phyloP scores from a whole-genome alignment of 2,113 vertebrate genomes.

The Connochaetes taurinus region DNA sequence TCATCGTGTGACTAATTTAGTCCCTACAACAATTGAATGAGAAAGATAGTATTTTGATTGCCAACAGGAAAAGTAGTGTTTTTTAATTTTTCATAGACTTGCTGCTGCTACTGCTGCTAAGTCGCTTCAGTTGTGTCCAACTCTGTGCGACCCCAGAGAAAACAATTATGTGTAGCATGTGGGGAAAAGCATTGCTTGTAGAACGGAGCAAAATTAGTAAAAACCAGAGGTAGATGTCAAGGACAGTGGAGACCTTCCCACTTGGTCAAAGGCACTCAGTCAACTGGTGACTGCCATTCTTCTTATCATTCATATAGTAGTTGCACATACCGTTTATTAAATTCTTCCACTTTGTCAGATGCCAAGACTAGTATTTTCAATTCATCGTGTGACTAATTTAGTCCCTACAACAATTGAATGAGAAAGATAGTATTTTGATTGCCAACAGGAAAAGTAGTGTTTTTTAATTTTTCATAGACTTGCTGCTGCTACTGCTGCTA shows the following conservation, averaged over 20 bases:
- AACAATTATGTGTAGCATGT: neutral
- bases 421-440: neutral
- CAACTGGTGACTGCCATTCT: neutral
- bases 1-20: neutral
- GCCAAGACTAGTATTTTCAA: neutral
- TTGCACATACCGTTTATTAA: neutral
- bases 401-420: neutral
- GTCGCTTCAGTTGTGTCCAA: too few species aligned
- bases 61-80: neutral
- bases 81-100: neutral
- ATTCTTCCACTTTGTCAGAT: neutral
- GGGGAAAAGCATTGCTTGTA: neutral
- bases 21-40: neutral
- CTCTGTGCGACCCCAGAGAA: too few species aligned
- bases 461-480: neutral
- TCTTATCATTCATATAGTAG: neutral
- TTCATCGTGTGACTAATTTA: neutral
- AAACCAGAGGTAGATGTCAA: neutral
- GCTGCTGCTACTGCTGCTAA: too few species aligned
- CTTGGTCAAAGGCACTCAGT: neutral
- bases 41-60: neutral
- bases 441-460: neutral
- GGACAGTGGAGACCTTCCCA: neutral
- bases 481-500: too few species aligned
- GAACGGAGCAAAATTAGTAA: neutral